These are phyloP conservation scores for Eurypyga helias DNA, from an alignment of 2,113 vertebrate species.

Conservation along the genomic window DNA sequence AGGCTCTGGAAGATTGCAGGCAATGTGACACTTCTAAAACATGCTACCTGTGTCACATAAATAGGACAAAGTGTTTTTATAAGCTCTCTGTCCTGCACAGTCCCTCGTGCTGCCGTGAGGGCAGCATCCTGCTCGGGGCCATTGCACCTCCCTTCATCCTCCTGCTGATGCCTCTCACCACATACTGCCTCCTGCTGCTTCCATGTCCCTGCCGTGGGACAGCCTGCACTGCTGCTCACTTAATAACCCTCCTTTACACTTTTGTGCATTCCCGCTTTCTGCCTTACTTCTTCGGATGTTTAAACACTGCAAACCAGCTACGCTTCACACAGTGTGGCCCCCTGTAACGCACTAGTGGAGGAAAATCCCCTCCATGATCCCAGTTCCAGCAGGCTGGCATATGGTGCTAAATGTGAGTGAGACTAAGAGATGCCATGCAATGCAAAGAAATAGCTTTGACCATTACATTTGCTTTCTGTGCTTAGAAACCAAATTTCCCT, in stretches of 20 bases:
- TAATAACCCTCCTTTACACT: not conserved
- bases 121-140: not conserved
- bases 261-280: not conserved
- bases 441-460: not conserved
- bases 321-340: not conserved
- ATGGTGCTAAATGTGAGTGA: not conserved
- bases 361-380: not conserved
- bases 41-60: fast-evolving
- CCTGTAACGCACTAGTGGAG: not conserved
- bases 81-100: not conserved
- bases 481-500: not conserved
- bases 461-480: not conserved
- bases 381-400: not conserved
- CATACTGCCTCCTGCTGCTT: not conserved
- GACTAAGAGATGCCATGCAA: not conserved
- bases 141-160: not conserved
- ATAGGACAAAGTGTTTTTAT: not conserved
- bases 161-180: not conserved
- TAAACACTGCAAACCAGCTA: not conserved
- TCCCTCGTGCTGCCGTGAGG: too few species aligned
- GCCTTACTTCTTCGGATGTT: not conserved
- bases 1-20: not conserved
- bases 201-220: not conserved
- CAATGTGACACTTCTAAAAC: not conserved
- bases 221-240: not conserved